Conservation (phyloP, 2,888 invertebrate genomes). For the Tinea trinotella region DNA sequence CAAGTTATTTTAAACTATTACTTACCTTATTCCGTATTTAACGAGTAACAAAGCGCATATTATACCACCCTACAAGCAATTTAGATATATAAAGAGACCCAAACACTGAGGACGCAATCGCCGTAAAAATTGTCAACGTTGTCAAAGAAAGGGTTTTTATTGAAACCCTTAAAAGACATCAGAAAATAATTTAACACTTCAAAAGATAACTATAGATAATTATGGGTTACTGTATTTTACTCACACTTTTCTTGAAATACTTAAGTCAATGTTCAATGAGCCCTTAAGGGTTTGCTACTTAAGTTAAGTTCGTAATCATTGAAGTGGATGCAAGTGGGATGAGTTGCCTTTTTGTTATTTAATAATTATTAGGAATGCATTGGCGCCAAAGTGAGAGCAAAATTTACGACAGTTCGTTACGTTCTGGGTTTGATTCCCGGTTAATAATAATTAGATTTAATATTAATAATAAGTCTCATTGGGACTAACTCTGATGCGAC, state of each 20-base stretch:
- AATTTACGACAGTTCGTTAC: no score
- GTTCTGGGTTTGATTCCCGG: no score
- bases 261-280: constrained; percentile 17
- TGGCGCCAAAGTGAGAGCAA: neutral
- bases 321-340: constrained; percentile 4
- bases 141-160: neutral
- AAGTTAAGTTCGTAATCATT: neutral
- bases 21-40: no score
- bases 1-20: no score
- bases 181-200: constrained; percentile 28
- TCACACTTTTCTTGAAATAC: constrained; percentile 24
- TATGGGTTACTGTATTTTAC: constrained; percentile 26
- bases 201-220: constrained; percentile 35
- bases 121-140: constrained; percentile 11
- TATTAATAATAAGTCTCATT: no score
- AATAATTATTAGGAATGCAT: neutral
- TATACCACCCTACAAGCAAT: neutral
- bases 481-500: no score
- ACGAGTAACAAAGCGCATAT: neutral
- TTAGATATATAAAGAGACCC: neutral
- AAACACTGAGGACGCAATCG: neutral
- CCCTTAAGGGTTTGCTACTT: neutral
- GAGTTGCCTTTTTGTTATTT: neutral
- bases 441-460: no score
- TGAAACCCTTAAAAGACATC: neutral